Evolutionary conservation across 2,113 vertebrate genomes (phyloP), one percentile per base, ranked within the genome.

Genomic region (Daubentonia madagascariensis): DNA sequence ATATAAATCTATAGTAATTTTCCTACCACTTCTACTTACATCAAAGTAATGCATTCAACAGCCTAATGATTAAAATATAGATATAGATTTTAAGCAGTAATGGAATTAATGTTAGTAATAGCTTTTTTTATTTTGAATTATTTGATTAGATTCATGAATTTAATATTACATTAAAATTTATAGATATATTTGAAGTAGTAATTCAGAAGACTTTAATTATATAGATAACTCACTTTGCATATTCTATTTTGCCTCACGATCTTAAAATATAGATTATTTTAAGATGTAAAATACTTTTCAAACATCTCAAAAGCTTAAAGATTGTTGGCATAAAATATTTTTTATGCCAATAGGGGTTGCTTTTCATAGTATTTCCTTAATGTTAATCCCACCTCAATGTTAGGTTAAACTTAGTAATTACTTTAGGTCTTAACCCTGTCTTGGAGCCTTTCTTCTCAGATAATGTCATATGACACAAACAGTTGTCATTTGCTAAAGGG

Each of bases 151-250:
- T 96, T 88, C 80, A 83, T 83, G 78, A 95, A 70, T 93, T 96
- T 97, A 95, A 93, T 96, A 95, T 89, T 95, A 89, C 78, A 94
- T 94, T 96, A 91, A 97, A 97, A 95, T 97, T 85, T 97, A 97
- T 97, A 83, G 88, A 50, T 93, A 75, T 94, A 52, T 83, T 97
- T 91, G n/a, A 96, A 96, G 79, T 78, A 89, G 92, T 96, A 94
- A 97, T 97, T 97, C 54, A 59, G 96, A 96, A 93, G 87, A 85
- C 57, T 96, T 94, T 97, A 96, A 96, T 96, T 92, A 94, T 79
- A 97, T 89, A 93, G 94, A 96, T 94, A 94, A 68, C 50, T 93
- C 67, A 76, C 75, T 88, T 96, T 89, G 85, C 59, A 93, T 73
- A 94, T 91, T 95, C 67, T 96, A 2, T 80, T 97, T 97, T 93